Conservation (phyloP, 2,888 invertebrate species). For the Drosophila tripunctata region DNA sequence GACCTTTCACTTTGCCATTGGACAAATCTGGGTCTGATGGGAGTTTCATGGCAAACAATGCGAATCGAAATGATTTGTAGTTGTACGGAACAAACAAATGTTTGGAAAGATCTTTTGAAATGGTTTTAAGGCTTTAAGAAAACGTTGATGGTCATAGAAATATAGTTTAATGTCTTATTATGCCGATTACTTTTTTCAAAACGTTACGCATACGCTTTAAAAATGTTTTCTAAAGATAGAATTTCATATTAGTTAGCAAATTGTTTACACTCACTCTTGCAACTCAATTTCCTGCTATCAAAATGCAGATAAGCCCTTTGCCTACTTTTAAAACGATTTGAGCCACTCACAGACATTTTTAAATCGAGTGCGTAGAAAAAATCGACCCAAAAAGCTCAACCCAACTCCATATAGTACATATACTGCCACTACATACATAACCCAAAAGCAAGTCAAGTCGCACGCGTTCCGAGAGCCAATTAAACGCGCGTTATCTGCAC, state of each 20-base stretch:
- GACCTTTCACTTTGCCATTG: constrained; percentile 54
- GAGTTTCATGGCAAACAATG: constrained; percentile 47
- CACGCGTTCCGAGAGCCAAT: constrained; percentile 73
- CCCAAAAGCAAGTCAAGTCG: constrained; percentile 36
- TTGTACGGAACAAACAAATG: constrained; percentile 38
- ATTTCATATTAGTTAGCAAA: background rate
- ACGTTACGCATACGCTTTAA: too few species aligned
- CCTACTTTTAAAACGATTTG: constrained; percentile 67
- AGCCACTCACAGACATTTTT: constrained; percentile 51
- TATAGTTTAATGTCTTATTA: constrained; percentile 41
- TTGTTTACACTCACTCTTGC: too few species aligned
- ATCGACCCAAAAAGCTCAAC: constrained; percentile 18
- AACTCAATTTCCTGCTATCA: too few species aligned
- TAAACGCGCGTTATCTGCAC: constrained; percentile 82
- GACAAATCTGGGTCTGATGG: constrained; percentile 27
- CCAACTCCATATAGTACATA: constrained; percentile 26
- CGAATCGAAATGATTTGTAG: constrained; percentile 36
- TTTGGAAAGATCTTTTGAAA: constrained; percentile 9
- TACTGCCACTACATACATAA: background rate
- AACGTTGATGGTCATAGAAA: constrained; percentile 25
- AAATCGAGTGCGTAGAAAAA: constrained; percentile 60
- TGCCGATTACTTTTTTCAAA: background rate
- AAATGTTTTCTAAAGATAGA: too few species aligned
- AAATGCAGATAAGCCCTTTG: constrained; percentile 60
- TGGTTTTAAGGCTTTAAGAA: constrained; percentile 16